phyloP scores from a whole-genome alignment of 2,888 invertebrate genomes.

The Caenorhabditis sp. region DNA sequence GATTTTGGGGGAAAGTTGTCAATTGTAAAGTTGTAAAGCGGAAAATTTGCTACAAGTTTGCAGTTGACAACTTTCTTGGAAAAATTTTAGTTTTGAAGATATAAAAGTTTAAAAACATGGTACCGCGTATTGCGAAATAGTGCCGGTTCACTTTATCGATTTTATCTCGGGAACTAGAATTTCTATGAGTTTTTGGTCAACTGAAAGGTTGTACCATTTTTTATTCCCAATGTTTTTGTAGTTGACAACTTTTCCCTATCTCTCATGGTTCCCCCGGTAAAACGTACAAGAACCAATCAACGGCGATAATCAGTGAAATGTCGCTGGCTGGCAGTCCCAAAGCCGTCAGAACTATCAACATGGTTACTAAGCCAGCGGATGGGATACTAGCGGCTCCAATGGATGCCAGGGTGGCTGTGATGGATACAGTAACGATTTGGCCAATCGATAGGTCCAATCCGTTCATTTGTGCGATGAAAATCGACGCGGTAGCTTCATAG shows the following conservation, averaged over 20 bases:
- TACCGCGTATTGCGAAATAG: no score
- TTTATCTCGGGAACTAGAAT: no score
- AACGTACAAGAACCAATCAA: conserved; percentile 85
- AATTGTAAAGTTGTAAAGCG: no score
- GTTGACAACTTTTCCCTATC: neutral
- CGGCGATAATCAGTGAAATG: conserved; percentile 85
- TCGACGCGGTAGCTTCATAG: conserved; percentile 92
- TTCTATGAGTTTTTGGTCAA: no score
- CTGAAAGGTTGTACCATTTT: no score
- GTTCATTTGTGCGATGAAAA: conserved; percentile 93
- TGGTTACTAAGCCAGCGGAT: conserved; percentile 82
- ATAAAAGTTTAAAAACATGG: no score
- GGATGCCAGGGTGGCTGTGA: conserved; percentile 96
- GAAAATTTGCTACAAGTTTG: neutral
- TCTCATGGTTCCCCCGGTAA: neutral
- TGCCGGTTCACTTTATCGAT: no score
- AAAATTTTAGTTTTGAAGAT: neutral
- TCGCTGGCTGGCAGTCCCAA: conserved; percentile 84
- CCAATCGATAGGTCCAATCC: conserved; percentile 90
- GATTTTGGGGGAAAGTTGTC: neutral
- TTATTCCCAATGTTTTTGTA: no score
- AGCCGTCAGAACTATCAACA: conserved; percentile 84
- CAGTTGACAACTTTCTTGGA: neutral
- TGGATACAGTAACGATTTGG: conserved; percentile 91
- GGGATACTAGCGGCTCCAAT: conserved; percentile 96